Evolutionary conservation across 2,888 invertebrate genomes (phyloP).

Genomic region (Thecocarcelia acutangulata): DNA sequence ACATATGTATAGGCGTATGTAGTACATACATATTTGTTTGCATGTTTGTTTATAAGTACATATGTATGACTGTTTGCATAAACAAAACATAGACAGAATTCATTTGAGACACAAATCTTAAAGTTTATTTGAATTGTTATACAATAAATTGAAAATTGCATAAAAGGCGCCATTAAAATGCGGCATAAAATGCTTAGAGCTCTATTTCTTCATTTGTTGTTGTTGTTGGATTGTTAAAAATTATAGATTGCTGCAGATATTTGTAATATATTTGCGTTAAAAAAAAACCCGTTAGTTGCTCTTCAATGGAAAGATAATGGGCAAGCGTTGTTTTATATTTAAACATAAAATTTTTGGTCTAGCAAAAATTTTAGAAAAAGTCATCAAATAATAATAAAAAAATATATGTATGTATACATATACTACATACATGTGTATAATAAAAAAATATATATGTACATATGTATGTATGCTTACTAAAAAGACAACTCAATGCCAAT

Average conservation of each 20-base stretch:
- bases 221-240: constrained; percentile 57
- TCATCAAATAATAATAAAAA: constrained; percentile 22
- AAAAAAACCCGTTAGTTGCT: constrained; percentile 35
- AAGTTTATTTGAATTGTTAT: constrained; percentile 53
- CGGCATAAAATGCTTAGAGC: constrained; percentile 60
- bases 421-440: too few relatives aligned
- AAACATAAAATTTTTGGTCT: constrained; percentile 53
- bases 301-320: constrained; percentile 55
- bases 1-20: too few relatives aligned
- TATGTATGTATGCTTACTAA: constrained; percentile 1
- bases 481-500: constrained; percentile 56
- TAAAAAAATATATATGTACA: too few relatives aligned
- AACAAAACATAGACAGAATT: constrained; percentile 35
- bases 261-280: constrained; percentile 42
- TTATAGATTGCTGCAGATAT: constrained; percentile 66
- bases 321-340: constrained; percentile 54
- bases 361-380: constrained; percentile 24
- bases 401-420: too few relatives aligned
- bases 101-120: constrained; percentile 58
- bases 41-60: neutral
- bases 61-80: neutral
- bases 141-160: constrained; percentile 66
- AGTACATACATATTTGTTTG: too few relatives aligned
- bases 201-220: constrained; percentile 20
- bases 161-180: constrained; percentile 64